phyloP scores from a whole-genome alignment of 2,888 invertebrate genomes.

The Abrostola triplasia region DNA sequence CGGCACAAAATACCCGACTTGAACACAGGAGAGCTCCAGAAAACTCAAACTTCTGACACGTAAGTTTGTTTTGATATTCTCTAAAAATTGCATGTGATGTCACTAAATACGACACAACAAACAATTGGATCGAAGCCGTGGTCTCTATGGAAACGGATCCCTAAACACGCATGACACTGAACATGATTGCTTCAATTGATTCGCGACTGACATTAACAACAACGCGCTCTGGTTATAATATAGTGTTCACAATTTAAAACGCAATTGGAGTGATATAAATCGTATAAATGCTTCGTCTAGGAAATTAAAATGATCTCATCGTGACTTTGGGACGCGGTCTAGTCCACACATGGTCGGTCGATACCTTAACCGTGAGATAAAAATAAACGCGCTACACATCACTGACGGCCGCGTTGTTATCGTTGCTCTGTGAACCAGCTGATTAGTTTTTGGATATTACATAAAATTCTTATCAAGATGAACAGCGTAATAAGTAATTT shows the following conservation, averaged over 20 bases:
- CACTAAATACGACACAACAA: background rate
- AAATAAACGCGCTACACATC: slow-evolving; percentile 41
- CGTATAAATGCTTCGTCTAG: slow-evolving; percentile 12
- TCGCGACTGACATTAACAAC: slow-evolving; percentile 25
- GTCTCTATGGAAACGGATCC: slow-evolving; percentile 18
- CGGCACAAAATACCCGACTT: slow-evolving; percentile 55
- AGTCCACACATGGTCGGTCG: slow-evolving; percentile 9
- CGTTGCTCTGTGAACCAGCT: background rate
- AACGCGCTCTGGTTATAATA: slow-evolving; percentile 19
- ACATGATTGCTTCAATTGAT: slow-evolving; percentile 52
- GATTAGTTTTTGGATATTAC: slow-evolving; percentile 9
- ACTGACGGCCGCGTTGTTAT: slow-evolving; percentile 7
- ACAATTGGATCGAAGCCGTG: background rate
- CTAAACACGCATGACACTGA: slow-evolving; percentile 36
- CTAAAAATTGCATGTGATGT: background rate
- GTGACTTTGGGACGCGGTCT: slow-evolving; percentile 4
- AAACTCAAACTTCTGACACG: slow-evolving; percentile 56
- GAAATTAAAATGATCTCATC: slow-evolving; percentile 37
- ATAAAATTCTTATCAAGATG: slow-evolving; percentile 9
- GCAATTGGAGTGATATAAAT: slow-evolving; percentile 17
- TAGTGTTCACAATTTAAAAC: slow-evolving; percentile 12
- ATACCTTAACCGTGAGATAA: slow-evolving; percentile 36
- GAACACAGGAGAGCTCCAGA: slow-evolving; percentile 52
- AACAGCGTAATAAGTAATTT: background rate
- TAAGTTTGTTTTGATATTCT: slow-evolving; percentile 45